These are phyloP conservation scores for Cyphomyrus plagiostoma DNA, from an alignment of 2,113 vertebrate species.

Conservation along the genomic window DNA sequence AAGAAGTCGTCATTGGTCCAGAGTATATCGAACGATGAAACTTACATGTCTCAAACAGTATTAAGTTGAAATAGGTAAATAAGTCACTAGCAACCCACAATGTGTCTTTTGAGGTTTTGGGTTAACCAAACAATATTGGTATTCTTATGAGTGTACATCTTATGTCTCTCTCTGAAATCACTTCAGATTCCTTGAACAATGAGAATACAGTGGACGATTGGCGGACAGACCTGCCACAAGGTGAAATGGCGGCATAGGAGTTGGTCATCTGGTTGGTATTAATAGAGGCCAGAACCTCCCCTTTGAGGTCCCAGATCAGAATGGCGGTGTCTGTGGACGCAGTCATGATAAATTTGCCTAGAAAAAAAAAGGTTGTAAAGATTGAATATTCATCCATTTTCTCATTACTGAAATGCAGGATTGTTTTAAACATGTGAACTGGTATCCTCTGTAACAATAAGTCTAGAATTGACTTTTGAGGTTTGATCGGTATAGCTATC, in stretches of 20 bases:
- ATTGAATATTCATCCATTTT: neutral
- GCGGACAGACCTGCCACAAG: slow-evolving; percentile 76
- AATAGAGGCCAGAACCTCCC: slow-evolving; percentile 78
- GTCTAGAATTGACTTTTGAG: neutral
- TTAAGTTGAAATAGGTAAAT: neutral
- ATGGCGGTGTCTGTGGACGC: slow-evolving; percentile 82
- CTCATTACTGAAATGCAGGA: neutral
- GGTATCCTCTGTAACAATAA: neutral
- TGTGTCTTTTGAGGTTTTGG: neutral
- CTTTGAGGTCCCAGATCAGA: slow-evolving; percentile 84
- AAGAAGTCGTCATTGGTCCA: neutral
- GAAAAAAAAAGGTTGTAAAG: neutral
- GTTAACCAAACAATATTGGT: neutral
- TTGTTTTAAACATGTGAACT: neutral
- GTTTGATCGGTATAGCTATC: neutral
- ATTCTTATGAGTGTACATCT: neutral
- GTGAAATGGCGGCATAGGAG: slow-evolving; percentile 73
- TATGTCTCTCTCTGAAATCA: neutral
- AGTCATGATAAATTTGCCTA: slow-evolving; percentile 96
- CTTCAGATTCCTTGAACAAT: neutral
- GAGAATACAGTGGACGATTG: neutral
- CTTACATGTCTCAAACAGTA: neutral
- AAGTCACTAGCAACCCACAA: neutral
- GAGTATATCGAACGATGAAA: neutral
- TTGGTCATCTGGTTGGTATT: slow-evolving; percentile 97